Evolutionary conservation across 2,113 vertebrate species (phyloP), one percentile per base, ranked within the genome.

Genomic region (Tricholaema leucomelas): DNA sequence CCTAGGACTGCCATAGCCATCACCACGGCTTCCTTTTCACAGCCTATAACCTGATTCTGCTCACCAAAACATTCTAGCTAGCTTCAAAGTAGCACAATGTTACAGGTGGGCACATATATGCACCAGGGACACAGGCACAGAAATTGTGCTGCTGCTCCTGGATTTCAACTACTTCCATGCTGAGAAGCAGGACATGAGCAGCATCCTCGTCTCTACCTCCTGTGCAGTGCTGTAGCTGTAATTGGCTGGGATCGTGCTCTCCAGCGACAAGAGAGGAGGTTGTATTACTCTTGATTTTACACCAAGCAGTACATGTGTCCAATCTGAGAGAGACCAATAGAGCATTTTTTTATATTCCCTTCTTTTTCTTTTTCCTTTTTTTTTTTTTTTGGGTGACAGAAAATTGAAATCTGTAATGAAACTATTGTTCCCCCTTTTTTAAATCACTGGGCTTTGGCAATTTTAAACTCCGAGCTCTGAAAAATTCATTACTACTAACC

Each of bases 401-500:
- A 95, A 96, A 96, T 90, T 96, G 75, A 90, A 96, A 94, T 88
- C 71, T 44, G 14, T 83, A 94, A 94, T 92, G 79, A 90, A 94
- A 88, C 75, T 63, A 38, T 72, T 1, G 0, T 65, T 75, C 38
- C 56, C 23, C 4, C 69, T n/a, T 77, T 94, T 94, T 95, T 58
- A 40, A 76, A 95, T 81, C 64, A 78, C 18, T 50, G 63, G 66
- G 92, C 91, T 93, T 74, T 20, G 52, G 95, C 88, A 95, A 92
- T 93, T 94, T 94, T 91, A 77, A 95, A 73, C 91, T 96, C 90
- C 17, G n/a, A 94, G 75, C 78, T 82, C 95, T 94, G 90, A 94
- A 95, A 95, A 96, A 97, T 95, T 94, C 94, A 97, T 96, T 94
- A 96, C 91, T 79, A 76, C 81, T 63, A 94, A 96, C 92, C 96